phyloP scores from a whole-genome alignment of 2,888 invertebrate species.

The Nemotelus nigrinus region DNA sequence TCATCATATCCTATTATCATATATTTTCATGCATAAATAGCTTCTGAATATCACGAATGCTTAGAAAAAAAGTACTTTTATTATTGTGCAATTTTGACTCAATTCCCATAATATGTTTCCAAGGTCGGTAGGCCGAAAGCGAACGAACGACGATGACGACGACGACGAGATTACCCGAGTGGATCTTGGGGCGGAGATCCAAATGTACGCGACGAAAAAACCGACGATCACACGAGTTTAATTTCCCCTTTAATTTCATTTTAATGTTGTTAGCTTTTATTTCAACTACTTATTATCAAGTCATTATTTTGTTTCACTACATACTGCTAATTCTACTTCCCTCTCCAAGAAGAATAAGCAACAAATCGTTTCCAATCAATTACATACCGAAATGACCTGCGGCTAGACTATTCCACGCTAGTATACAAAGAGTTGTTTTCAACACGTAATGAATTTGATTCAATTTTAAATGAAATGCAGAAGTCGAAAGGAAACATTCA shows the following conservation, averaged over 20 bases:
- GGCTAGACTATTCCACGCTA: no score
- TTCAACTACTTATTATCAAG: conserved; percentile 32
- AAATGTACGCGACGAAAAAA: conserved; percentile 56
- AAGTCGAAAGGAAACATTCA: no score
- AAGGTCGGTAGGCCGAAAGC: conserved; percentile 54
- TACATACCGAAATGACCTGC: neutral
- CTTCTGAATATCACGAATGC: no score
- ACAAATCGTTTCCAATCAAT: conserved; percentile 2
- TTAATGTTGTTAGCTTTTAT: conserved; percentile 33
- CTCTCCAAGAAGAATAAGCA: conserved; percentile 17
- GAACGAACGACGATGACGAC: conserved; percentile 50
- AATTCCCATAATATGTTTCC: conserved; percentile 40
- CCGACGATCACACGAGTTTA: conserved; percentile 58
- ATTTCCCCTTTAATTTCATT: conserved; percentile 36
- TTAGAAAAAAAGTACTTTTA: neutral
- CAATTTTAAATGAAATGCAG: no score
- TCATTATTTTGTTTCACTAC: conserved; percentile 23
- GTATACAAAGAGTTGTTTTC: no score
- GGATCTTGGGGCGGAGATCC: conserved; percentile 64
- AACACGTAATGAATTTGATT: no score
- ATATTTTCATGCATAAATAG: neutral
- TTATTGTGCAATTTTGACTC: conserved; percentile 23
- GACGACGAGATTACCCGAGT: conserved; percentile 52
- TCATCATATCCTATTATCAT: conserved; percentile 9
- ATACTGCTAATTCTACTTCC: conserved; percentile 16